Evolutionary conservation across 2,797 vertebrate species (phyloP), one percentile per base, ranked within the genome.

Genomic region (Smutsia gigantea): DNA sequence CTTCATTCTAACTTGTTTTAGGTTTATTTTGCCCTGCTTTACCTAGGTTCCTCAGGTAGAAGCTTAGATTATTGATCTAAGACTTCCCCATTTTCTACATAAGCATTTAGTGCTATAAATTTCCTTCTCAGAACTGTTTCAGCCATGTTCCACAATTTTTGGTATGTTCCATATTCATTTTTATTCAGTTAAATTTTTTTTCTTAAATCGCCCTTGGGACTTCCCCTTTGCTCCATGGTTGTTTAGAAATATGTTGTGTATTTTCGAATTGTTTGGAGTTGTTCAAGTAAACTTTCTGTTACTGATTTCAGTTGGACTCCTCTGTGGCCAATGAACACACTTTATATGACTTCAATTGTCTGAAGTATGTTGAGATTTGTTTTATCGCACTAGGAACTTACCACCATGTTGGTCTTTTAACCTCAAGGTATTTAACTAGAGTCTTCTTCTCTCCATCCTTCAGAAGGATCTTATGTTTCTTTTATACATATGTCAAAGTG

Each of bases 41-140:
- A 66, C 78, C 34, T 96, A 64, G 1, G 15, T 71, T 93, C n/a
- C 83, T 63, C 37, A 72, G 25, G 49, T 61, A 74, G 15, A 11
- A 81, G 10, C 6, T 93, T 88, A 79, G 69, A 61, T 88, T 61
- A 69, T 46, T 91, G 61, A 90, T 53, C 93, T 63, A n/a, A 69
- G 25, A 25, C 71, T 66, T 55, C 42, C 7, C 17, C 12, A 4
- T 90, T 91, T 69, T 84, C 34, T 25, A 71, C 17, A 74, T 71
- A 57, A 15, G n/a, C n/a, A n/a, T n/a, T n/a, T n/a, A n/a, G n/a
- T n/a, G n/a, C n/a, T n/a, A n/a, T n/a, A n/a, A n/a, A 39, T 46
- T 78, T 53, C 37, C 74, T 72, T 86, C 31, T 39, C 10, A 57
- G 51, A 29, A 53, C 19, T 78, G 11, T 6, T 34, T 37, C 46